phyloP scores from a whole-genome alignment of 1,140 invertebrate species.

The Lepidurus packardi region DNA sequence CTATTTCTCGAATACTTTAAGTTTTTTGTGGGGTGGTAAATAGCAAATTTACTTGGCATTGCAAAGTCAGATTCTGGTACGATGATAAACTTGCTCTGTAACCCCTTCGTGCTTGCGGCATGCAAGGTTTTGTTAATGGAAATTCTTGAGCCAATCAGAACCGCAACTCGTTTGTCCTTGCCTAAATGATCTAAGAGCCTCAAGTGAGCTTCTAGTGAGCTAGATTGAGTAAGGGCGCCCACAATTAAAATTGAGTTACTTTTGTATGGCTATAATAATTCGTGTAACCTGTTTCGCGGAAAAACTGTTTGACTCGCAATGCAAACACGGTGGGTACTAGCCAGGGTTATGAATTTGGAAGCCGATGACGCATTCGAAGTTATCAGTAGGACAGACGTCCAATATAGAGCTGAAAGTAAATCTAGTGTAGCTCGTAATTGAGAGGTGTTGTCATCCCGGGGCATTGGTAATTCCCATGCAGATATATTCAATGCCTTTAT shows the following conservation, averaged over 20 bases:
- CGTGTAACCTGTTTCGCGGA: not conserved
- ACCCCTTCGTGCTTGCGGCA: not conserved
- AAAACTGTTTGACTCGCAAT: not conserved
- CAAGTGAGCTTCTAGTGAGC: not conserved
- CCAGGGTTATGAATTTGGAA: not conserved
- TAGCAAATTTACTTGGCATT: slow-evolving; percentile 5
- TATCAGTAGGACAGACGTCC: not conserved
- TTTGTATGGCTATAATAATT: too few species aligned
- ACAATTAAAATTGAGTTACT: too few species aligned
- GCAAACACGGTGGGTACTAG: not conserved
- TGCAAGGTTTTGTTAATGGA: not conserved
- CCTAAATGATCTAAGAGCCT: not conserved
- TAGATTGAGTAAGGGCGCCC: not conserved
- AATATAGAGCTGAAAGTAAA: not conserved
- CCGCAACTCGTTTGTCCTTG: not conserved
- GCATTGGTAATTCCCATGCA: not conserved
- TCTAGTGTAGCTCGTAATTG: not conserved
- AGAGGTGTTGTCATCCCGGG: not conserved
- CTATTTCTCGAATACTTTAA: not conserved
- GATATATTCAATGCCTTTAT: not conserved
- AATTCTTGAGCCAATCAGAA: not conserved
- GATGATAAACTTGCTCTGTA: not conserved
- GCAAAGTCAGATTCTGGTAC: not conserved
- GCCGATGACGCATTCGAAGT: not conserved
- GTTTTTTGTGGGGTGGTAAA: not conserved